phyloP scores from a whole-genome alignment of 2,113 vertebrate genomes.

The Gymnocephalus cernua region DNA sequence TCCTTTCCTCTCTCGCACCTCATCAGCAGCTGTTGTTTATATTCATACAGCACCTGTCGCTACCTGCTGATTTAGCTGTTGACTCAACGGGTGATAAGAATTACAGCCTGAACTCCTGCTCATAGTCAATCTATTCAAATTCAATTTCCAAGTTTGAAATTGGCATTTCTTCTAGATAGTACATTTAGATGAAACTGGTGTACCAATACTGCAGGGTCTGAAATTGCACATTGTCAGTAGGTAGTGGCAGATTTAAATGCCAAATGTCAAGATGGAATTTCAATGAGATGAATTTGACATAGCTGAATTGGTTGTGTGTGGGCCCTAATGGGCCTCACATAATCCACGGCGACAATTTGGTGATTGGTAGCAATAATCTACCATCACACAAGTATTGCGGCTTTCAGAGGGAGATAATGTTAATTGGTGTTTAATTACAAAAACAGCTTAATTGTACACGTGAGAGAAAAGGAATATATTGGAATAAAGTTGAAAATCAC shows the following conservation, averaged over 20 bases:
- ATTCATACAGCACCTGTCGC: slow-evolving; percentile 69
- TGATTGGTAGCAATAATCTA: slow-evolving; percentile 46
- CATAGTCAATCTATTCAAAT: slow-evolving; percentile 59
- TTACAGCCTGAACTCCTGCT: slow-evolving; percentile 52
- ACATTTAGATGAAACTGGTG: slow-evolving; percentile 12
- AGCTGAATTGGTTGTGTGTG: slow-evolving; percentile 47
- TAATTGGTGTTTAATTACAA: slow-evolving; percentile 37
- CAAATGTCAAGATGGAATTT: slow-evolving; percentile 69
- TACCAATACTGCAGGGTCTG: slow-evolving; percentile 29
- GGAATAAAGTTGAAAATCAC: neutral
- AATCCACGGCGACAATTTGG: slow-evolving; percentile 41
- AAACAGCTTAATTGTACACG: neutral
- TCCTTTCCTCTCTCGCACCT: slow-evolving; percentile 30
- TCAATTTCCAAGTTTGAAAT: slow-evolving; percentile 67
- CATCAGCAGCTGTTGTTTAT: slow-evolving; percentile 78
- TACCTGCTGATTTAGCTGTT: slow-evolving; percentile 72
- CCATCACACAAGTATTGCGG: neutral
- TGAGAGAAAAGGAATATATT: neutral
- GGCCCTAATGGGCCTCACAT: slow-evolving; percentile 54
- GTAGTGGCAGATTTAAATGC: slow-evolving; percentile 62
- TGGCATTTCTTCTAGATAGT: slow-evolving; percentile 46
- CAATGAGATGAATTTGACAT: slow-evolving; percentile 63
- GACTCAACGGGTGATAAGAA: slow-evolving; percentile 60
- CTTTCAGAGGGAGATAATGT: slow-evolving; percentile 18
- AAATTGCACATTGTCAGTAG: slow-evolving; percentile 48